Conservation (phyloP, 2,113 vertebrate genomes). For the Nycticebus coucang region DNA sequence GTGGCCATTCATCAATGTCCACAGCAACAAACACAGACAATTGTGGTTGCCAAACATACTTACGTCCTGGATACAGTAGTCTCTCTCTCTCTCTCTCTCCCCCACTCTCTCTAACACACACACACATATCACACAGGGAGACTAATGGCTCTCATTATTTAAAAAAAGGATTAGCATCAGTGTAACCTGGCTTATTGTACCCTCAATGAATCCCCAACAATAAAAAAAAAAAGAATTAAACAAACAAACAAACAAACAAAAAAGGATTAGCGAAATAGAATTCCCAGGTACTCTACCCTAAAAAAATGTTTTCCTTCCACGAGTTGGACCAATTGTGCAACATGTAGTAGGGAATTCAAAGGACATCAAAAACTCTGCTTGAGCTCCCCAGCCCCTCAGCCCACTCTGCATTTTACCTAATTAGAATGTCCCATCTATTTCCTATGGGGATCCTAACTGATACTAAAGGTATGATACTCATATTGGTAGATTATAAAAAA, state of each 20-base stretch:
- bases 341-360: not conserved
- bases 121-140: not conserved
- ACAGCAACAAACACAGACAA: not conserved
- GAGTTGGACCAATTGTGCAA: conserved; percentile 39
- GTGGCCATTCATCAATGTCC: not conserved
- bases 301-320: not conserved
- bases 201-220: too few species aligned
- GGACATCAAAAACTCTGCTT: not conserved
- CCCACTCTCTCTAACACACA: not conserved
- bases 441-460: not conserved
- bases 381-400: not conserved
- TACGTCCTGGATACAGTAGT: not conserved
- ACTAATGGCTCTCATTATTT: not conserved
- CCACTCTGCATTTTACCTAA: not conserved
- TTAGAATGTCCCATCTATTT: not conserved
- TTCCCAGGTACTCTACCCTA: not conserved
- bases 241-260: too few species aligned
- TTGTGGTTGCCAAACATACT: not conserved
- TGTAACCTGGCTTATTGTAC: too few species aligned
- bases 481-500: not conserved
- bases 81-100: too few species aligned
- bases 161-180: not conserved
- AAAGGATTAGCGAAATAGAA: not conserved
- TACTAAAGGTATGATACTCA: not conserved
- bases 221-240: too few species aligned